Evolutionary conservation across 2,113 vertebrate species (phyloP).

Genomic region (Spheniscus mendiculus): DNA sequence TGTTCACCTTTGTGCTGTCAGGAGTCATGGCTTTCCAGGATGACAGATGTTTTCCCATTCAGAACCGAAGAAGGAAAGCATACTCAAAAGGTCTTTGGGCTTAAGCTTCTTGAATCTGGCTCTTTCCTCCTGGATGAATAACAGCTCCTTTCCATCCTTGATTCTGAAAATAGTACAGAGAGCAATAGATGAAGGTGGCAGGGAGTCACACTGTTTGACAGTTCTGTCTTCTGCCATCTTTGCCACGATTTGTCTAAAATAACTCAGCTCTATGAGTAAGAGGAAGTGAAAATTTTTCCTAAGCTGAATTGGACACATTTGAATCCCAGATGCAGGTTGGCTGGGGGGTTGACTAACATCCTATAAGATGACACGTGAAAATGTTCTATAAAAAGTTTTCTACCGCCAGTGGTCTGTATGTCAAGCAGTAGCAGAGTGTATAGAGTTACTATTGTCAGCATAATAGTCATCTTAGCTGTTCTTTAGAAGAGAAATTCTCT

Average conservation of each 20-base stretch:
- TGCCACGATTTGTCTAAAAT: neutral
- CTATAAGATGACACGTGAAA: neutral
- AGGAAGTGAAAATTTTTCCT: neutral
- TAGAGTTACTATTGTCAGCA: neutral
- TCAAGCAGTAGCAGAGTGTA: neutral
- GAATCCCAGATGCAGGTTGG: neutral
- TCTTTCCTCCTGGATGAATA: neutral
- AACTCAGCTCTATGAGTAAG: neutral
- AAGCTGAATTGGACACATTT: neutral
- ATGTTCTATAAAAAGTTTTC: neutral
- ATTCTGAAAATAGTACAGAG: neutral
- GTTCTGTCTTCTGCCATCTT: neutral
- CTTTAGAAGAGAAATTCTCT: neutral
- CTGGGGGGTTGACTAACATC: neutral
- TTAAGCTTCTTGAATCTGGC: neutral
- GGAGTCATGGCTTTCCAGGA: neutral
- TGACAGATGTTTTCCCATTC: neutral
- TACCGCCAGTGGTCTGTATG: neutral
- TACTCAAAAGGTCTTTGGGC: neutral
- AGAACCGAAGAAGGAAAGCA: neutral
- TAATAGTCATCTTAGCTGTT: neutral
- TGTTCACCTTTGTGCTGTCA: neutral
- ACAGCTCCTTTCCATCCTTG: neutral
- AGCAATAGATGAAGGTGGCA: neutral
- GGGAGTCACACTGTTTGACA: neutral